Evolutionary conservation across 2,113 vertebrate species (phyloP).

Genomic region (Gymnorhina tibicen): DNA sequence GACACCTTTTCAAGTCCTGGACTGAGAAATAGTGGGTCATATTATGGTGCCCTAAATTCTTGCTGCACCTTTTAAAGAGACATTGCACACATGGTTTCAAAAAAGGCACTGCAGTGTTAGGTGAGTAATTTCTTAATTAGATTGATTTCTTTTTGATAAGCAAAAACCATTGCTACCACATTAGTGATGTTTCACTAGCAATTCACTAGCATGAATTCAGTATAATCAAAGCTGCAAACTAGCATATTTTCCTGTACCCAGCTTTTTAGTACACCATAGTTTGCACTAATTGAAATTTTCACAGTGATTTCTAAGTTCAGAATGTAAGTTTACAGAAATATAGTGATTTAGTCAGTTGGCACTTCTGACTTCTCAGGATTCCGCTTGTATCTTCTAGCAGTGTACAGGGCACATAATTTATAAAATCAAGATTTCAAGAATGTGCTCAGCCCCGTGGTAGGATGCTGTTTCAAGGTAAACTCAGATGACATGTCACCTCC

Average conservation of each 20-base stretch:
- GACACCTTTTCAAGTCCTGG: not conserved
- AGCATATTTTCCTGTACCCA: not conserved
- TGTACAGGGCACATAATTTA: not conserved
- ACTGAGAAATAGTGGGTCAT: not conserved
- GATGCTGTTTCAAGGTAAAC: not conserved
- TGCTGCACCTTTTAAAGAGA: not conserved
- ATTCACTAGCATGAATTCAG: not conserved
- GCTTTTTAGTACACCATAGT: not conserved
- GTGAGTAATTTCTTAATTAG: not conserved
- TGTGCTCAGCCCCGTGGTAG: not conserved
- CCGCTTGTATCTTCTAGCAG: not conserved
- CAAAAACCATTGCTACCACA: not conserved
- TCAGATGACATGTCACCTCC: not conserved
- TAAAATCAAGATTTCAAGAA: not conserved
- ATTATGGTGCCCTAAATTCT: not conserved
- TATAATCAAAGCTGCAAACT: not conserved
- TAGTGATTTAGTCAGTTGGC: not conserved
- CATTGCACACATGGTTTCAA: not conserved
- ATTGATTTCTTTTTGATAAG: not conserved
- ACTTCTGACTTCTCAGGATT: not conserved
- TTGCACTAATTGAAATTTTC: not conserved
- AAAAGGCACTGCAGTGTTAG: not conserved
- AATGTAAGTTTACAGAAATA: not conserved
- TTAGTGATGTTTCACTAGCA: not conserved
- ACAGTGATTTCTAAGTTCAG: not conserved